Percentiles rank a stretch among this genome's conserved stretches.
These are phyloP conservation scores for Pungitius pungitius DNA, from an alignment of 2,113 vertebrate species.

Conservation along the genomic window DNA sequence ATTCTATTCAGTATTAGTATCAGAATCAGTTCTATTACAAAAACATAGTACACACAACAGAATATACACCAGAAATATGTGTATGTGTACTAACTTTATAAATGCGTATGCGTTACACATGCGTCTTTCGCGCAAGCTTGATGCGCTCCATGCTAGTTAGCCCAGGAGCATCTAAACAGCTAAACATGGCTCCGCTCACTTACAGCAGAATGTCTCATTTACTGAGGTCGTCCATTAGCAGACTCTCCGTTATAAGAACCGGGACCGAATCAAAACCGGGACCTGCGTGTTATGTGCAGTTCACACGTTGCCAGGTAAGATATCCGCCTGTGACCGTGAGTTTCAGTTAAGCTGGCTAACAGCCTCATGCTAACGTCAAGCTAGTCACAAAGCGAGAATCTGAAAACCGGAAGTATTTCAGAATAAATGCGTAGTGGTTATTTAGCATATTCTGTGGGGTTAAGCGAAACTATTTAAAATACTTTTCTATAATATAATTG, in stretches of 20 bases:
- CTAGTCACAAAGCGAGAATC: too few species aligned
- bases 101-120: too few species aligned
- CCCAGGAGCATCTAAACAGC: background rate
- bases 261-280: slow-evolving; percentile 15
- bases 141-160: background rate
- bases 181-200: slow-evolving; percentile 51
- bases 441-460: background rate
- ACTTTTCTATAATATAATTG: background rate
- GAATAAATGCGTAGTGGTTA: slow-evolving; percentile 4
- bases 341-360: background rate
- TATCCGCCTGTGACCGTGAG: background rate
- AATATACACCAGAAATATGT: too few species aligned
- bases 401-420: background rate
- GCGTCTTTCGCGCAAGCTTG: slow-evolving; percentile 17
- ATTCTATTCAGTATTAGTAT: too few species aligned
- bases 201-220: slow-evolving; percentile 60
- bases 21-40: too few species aligned
- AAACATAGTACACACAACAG: too few species aligned
- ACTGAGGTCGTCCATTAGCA: slow-evolving; percentile 15
- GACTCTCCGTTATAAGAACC: background rate
- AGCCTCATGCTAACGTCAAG: background rate
- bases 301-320: slow-evolving; percentile 72
- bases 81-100: too few species aligned
- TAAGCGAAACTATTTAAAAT: background rate
- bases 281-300: slow-evolving; percentile 31